A percentile compares a stretch with the other conserved stretches of the same genome.
Evolutionary conservation across 2,113 vertebrate species (phyloP).

Genomic region (Desmodus rotundus): DNA sequence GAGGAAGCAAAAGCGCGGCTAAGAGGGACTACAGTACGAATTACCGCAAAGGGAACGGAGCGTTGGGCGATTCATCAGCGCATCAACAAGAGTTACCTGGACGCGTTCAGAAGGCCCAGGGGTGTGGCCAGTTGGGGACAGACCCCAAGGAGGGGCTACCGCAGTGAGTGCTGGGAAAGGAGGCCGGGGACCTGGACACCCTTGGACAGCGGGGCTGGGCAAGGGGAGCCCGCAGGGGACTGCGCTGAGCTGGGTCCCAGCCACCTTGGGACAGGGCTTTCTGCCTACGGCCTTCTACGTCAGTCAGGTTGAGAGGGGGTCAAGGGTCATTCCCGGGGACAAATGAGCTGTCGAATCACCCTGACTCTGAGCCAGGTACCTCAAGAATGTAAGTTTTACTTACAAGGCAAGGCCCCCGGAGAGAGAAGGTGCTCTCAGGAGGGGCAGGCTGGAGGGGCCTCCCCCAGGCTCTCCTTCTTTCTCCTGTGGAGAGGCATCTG

Average conservation of each 20-base stretch:
- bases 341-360: not conserved
- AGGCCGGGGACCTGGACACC: not conserved
- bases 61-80: not conserved
- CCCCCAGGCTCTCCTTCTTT: not conserved
- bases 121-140: not conserved
- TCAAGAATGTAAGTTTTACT: not conserved
- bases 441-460: not conserved
- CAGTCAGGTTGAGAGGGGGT: not conserved
- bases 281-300: too few relatives aligned
- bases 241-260: not conserved
- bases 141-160: not conserved
- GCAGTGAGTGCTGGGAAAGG: not conserved
- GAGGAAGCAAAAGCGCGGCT: not conserved
- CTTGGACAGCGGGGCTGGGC: too few relatives aligned
- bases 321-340: not conserved
- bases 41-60: not conserved
- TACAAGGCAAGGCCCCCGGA: not conserved
- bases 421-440: not conserved
- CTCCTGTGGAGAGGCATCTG: not conserved
- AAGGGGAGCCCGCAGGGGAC: not conserved
- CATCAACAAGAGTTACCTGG: rapidly evolving
- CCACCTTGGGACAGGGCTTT: not conserved
- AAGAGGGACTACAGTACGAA: rapidly evolving
- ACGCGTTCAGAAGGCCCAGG: not conserved
- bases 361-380: not conserved